Percentiles rank a stretch among this genome's conserved stretches.
phyloP scores from a whole-genome alignment of 2,888 invertebrate species.

The Druceiella hillmani region DNA sequence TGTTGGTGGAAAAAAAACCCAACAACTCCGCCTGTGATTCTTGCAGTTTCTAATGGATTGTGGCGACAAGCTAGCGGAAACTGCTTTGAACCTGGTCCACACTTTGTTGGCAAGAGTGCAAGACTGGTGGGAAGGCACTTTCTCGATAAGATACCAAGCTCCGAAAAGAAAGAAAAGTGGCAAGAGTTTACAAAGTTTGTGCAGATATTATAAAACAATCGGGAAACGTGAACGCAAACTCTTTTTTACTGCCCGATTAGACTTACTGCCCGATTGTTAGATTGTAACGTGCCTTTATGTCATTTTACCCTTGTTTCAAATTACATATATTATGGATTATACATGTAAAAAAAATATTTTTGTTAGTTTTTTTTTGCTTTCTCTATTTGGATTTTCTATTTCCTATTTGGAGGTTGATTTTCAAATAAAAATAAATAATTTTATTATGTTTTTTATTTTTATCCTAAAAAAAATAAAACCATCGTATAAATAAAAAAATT shows the following conservation, averaged over 20 bases:
- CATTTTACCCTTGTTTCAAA: conserved; percentile 12
- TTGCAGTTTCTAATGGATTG: conserved; percentile 1
- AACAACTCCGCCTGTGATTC: background rate
- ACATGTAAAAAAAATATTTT: no score
- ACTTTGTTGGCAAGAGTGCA: background rate
- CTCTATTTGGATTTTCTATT: no score
- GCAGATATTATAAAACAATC: conserved; percentile 11
- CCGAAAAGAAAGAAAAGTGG: conserved; percentile 13
- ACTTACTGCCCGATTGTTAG: no score
- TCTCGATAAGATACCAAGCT: conserved; percentile 12
- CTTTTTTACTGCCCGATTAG: conserved; percentile 13
- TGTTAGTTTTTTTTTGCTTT: no score
- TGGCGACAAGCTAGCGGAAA: conserved; percentile 2
- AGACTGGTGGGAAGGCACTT: conserved; percentile 14
- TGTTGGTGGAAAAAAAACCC: conserved; percentile 15
- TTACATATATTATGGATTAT: no score
- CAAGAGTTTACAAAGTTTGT: conserved; percentile 15
- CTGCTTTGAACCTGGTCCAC: no score
- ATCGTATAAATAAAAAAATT: no score
- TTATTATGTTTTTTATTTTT: no score
- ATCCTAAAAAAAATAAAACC: no score
- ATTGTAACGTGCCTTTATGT: conserved; percentile 13
- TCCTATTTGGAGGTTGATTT: no score
- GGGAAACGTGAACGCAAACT: conserved; percentile 10
- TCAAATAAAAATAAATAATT: no score